Evolutionary conservation across 1,140 invertebrate genomes (phyloP).

Genomic region (Heterodera carotae): DNA sequence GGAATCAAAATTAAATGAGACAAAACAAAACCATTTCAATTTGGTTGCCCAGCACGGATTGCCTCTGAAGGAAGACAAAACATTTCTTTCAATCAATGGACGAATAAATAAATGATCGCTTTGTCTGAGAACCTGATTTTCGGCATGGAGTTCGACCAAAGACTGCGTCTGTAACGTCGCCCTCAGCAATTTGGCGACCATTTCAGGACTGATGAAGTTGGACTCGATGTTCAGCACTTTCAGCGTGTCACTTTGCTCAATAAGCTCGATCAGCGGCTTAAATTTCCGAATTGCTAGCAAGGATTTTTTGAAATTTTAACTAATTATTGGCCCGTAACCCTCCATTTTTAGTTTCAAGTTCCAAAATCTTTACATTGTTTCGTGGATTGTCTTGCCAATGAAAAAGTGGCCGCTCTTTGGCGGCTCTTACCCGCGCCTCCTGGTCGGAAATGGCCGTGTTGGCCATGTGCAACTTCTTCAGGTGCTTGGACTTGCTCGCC

Average conservation of each 20-base stretch:
- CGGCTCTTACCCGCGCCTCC: slow-evolving; percentile 72
- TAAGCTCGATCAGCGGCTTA: slow-evolving; percentile 60
- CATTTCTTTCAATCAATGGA: slow-evolving; percentile 6
- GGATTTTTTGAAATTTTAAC: slow-evolving; percentile 22
- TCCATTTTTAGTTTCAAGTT: too few relatives aligned
- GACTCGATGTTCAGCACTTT: slow-evolving; percentile 64
- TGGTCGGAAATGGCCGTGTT: slow-evolving; percentile 89
- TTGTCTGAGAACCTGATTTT: slow-evolving; percentile 58
- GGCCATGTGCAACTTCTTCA: slow-evolving; percentile 86
- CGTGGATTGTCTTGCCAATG: too few relatives aligned
- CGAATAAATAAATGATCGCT: background rate
- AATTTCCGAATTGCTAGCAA: slow-evolving; percentile 15
- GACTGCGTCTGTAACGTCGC: slow-evolving; percentile 60
- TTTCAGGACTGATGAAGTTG: slow-evolving; percentile 62
- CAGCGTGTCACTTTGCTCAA: slow-evolving; percentile 52
- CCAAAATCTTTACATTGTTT: too few relatives aligned
- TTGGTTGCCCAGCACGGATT: slow-evolving; percentile 63
- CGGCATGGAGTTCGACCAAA: slow-evolving; percentile 64
- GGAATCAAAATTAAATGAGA: background rate
- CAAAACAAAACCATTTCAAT: slow-evolving; percentile 55
- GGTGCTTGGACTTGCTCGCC: slow-evolving; percentile 83
- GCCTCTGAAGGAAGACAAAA: slow-evolving; percentile 50
- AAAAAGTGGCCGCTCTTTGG: too few relatives aligned
- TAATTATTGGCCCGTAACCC: too few relatives aligned
- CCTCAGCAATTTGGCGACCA: slow-evolving; percentile 60